phyloP scores from a whole-genome alignment of 2,888 invertebrate species.

The Parnassius apollo region DNA sequence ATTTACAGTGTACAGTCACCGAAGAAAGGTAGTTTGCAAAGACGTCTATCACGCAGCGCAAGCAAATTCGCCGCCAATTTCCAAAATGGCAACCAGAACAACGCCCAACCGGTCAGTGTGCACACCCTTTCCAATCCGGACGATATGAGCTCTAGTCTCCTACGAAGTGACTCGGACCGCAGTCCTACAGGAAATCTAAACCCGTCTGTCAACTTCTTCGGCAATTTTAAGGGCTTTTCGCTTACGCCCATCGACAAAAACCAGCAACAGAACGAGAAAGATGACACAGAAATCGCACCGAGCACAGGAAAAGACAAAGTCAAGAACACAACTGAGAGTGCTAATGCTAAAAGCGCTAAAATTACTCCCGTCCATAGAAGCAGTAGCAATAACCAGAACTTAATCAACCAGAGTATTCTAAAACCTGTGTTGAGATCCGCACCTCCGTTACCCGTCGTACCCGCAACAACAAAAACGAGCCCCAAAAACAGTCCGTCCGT shows the following conservation, averaged over 20 bases:
- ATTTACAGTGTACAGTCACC: conserved; percentile 66
- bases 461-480: conserved; percentile 52
- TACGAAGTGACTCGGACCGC: conserved; percentile 77
- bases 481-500: conserved; percentile 64
- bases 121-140: conserved; percentile 83
- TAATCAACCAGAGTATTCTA: conserved; percentile 55
- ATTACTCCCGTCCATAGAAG: conserved; percentile 75
- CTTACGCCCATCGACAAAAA: conserved; percentile 83
- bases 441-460: conserved; percentile 84
- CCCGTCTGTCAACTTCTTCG: conserved; percentile 86
- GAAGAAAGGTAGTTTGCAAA: conserved; percentile 69
- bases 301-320: conserved; percentile 30
- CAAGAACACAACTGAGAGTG: conserved; percentile 32
- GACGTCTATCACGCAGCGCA: conserved; percentile 68
- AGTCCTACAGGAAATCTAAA: conserved; percentile 72
- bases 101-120: conserved; percentile 64
- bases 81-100: conserved; percentile 59
- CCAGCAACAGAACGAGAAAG: conserved; percentile 44
- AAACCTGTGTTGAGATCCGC: conserved; percentile 80
- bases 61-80: conserved; percentile 74
- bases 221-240: conserved; percentile 93
- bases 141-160: conserved; percentile 86
- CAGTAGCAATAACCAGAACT: conserved; percentile 62
- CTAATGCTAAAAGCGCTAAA: conserved; percentile 74
- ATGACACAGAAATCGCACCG: conserved; percentile 29